Evolutionary conservation across 2,888 invertebrate species (phyloP), one percentile per base, ranked within the genome.

Genomic region (Oscheius sp.): DNA sequence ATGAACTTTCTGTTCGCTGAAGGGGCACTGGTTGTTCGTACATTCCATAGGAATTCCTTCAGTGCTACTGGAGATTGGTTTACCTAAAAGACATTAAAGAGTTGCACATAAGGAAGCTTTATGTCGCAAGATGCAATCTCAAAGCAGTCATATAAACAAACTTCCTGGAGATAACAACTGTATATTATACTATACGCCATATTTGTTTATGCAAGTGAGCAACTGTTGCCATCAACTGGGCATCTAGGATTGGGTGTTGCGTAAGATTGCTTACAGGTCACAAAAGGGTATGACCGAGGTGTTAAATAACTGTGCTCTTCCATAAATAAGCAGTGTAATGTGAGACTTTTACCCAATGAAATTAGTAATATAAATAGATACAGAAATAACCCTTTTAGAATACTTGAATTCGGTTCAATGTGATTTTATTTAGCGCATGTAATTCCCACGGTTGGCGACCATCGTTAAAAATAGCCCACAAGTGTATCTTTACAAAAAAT

Each of bases 21-120:
- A 78, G 0, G 70, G 73, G 33, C 82, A 82, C 29, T 65, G 48
- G 25, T 69, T 71, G 63, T 75, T 81, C 6, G 80, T 76, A 57
- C 82, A 82, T 23, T 63, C 57, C 78, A 82, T 75, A 34, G 72
- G 71, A 3, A 81, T 70, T 23, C 79, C 78, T 4, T 76, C 75
- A 4, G 55, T 68, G 1, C 25, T 25, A 46, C 50, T 45, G 4
- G 52, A 34, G 8, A 48, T 17, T 25, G 64, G 33, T 12, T 4
- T n/a, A 27, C 61, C 61, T 61, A 27, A 12, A 58, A 61, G 15
- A 31, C 8, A 33, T 10, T 2, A 29, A 25, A 20, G 17, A 48
- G 15, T 17, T 20, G 17, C 17, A 4, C 4, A 29, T 53, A 8
- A 31, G 8, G 15, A 5, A 10, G 3, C 33, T 25, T n/a, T 27